Base-by-base conservation (phyloP, 2,888 invertebrate genomes). In the Deilephila porcellus region DNA sequence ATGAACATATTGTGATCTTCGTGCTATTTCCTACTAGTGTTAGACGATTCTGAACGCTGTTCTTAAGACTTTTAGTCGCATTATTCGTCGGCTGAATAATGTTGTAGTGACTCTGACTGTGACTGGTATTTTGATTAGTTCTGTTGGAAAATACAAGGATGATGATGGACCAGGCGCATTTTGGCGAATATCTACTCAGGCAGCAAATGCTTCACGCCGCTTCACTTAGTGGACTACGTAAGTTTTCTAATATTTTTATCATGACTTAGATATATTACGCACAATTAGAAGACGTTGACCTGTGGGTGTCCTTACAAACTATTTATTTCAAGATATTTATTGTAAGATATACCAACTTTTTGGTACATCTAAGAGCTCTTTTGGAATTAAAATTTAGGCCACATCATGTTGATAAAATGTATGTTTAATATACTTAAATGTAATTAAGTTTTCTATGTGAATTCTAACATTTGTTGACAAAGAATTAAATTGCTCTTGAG, bases 91-190 rank as follows among this genome's bases (percentile, higher is more conserved):
- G 76, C 72, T 81, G 82, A 80, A 92, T 92, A 91, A 80, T 87
- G 81, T 85, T 89, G 93, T 93, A 91, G 91, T 93, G 91, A 82
- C 85, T 81, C 76, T 80, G 80, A 78, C 76, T 79, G 81, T 76
- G 76, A 83, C 86, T 85, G 80, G 76, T 80, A 78, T 79, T 76
- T 85, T 82, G 81, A 81, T 84, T 82, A 80, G 80, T 83, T 76
- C 76, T 83, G 76, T 76, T 80, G 71, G 60, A 73, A 53, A 71
- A 74, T 70, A 75, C 7, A 82, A 90, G 76, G 74, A 94, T 93
- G 93, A 94, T 94, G 94, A 94, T 94, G 94, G 94, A 94, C 86
- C 94, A 94, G 84, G 91, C 93, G 25, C 94, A 94, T 79, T 92
- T 94, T 74, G 93, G 93, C 75, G 94, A 94, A 85, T 94, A 94